Evolutionary conservation across 2,113 vertebrate genomes (phyloP).

Genomic region (Oxygymnocypris stewartii): DNA sequence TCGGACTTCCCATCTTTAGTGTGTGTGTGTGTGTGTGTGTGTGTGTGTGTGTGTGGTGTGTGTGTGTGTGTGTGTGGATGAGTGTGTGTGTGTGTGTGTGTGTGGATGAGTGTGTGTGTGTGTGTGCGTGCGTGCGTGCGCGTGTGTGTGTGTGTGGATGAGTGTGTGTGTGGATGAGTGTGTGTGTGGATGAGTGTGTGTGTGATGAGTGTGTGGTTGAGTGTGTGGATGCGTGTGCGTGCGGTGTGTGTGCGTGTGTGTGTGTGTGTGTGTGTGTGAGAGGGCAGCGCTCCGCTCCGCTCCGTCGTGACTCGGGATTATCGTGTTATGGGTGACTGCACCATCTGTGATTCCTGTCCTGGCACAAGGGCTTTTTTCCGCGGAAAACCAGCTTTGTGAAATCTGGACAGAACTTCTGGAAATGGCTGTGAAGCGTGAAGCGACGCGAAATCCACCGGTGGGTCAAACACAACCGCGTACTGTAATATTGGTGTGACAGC

Average conservation of each 20-base stretch:
- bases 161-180: no score
- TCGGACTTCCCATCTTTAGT: slow-evolving; percentile 8
- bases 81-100: no score
- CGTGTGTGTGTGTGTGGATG: no score
- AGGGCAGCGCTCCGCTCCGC: slow-evolving; percentile 56
- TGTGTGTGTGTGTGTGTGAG: not conserved
- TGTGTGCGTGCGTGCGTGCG: no score
- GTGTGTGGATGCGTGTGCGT: no score
- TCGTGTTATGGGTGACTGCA: slow-evolving; percentile 64
- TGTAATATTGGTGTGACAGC: not conserved
- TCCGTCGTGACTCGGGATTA: slow-evolving; percentile 71
- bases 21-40: no score
- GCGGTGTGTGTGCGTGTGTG: no score
- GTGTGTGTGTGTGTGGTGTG: no score
- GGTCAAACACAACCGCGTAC: slow-evolving; percentile 65
- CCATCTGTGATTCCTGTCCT: slow-evolving; percentile 69
- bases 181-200: not conserved
- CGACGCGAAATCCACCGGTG: slow-evolving; percentile 86
- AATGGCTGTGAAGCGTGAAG: slow-evolving; percentile 80
- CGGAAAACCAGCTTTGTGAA: slow-evolving; percentile 61
- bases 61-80: no score
- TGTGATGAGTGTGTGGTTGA: not conserved
- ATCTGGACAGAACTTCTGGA: slow-evolving; percentile 73
- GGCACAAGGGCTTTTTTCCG: slow-evolving; percentile 58
- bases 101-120: no score